A percentile compares a stretch with the other conserved stretches of the same genome.
phyloP scores from a whole-genome alignment of 2,888 invertebrate genomes.

The Amiota communis region DNA sequence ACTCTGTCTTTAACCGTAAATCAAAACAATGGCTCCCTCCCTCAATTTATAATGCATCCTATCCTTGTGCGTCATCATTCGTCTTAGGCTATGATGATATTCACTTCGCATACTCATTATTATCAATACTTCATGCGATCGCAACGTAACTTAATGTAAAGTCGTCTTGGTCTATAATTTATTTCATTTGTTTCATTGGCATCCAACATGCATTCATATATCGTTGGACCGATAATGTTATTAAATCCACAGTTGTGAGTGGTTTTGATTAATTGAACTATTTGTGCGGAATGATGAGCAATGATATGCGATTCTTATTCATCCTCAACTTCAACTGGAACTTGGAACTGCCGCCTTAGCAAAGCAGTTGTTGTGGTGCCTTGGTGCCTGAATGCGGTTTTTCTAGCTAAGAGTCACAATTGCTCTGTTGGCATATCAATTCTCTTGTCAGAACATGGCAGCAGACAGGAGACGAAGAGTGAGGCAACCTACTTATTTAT shows the following conservation, averaged over 20 bases:
- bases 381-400: not conserved
- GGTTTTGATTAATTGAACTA: constrained; percentile 61
- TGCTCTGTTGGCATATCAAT: constrained; percentile 62
- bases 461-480: constrained; percentile 5
- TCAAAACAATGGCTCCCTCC: constrained; percentile 2
- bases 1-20: constrained; percentile 6
- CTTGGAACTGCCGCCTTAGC: not conserved
- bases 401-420: constrained; percentile 33
- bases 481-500: constrained; percentile 32
- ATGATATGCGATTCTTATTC: constrained; percentile 10
- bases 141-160: not conserved
- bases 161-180: constrained; percentile 2
- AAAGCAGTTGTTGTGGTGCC: constrained; percentile 11
- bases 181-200: constrained; percentile 15
- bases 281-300: constrained; percentile 59
- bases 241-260: constrained; percentile 59
- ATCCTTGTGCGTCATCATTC: not conserved
- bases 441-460: constrained; percentile 53
- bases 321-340: constrained; percentile 10
- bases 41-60: not conserved
- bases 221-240: constrained; percentile 51
- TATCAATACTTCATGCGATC: constrained; percentile 1
- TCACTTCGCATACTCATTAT: not conserved
- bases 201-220: constrained; percentile 18
- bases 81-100: too few relatives aligned